phyloP scores from a whole-genome alignment of 2,797 vertebrate genomes.

The Coregonus suidteri region DNA sequence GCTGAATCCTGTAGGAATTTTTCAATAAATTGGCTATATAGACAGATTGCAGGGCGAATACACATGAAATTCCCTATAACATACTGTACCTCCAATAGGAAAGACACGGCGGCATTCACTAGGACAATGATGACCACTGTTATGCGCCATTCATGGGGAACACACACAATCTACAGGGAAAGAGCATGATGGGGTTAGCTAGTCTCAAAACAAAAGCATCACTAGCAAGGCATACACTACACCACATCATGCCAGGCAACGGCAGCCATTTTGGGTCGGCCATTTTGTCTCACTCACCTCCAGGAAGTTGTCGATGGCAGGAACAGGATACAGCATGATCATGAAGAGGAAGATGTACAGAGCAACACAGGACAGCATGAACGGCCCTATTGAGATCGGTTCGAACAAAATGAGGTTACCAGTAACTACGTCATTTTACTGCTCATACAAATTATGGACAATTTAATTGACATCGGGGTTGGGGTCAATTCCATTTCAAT shows the following conservation, averaged over 20 bases:
- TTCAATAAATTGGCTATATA: background rate
- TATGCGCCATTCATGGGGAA: slow-evolving; percentile 88
- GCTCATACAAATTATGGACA: background rate
- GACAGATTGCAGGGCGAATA: background rate
- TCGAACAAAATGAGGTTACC: background rate
- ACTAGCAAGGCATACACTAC: background rate
- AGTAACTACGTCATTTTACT: background rate
- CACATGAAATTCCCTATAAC: background rate
- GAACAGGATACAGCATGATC: slow-evolving; percentile 89
- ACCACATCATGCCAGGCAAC: slow-evolving; percentile 1
- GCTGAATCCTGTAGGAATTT: background rate
- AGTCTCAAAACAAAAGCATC: slow-evolving; percentile 2
- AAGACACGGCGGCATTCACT: slow-evolving; percentile 79
- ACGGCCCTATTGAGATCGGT: slow-evolving; percentile 71
- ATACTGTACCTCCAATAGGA: slow-evolving; percentile 88
- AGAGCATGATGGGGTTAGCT: slow-evolving; percentile 5
- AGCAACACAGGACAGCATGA: slow-evolving; percentile 82
- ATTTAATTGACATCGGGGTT: background rate
- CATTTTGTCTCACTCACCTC: slow-evolving; percentile 76
- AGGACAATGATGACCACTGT: slow-evolving; percentile 82
- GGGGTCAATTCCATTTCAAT: background rate
- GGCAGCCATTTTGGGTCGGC: background rate
- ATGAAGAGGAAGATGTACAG: slow-evolving; percentile 85
- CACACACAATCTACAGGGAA: slow-evolving; percentile 84
- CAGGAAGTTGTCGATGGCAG: slow-evolving; percentile 81